Conservation (phyloP, 2,113 vertebrate genomes). For the Melanostigma gelatinosum region DNA sequence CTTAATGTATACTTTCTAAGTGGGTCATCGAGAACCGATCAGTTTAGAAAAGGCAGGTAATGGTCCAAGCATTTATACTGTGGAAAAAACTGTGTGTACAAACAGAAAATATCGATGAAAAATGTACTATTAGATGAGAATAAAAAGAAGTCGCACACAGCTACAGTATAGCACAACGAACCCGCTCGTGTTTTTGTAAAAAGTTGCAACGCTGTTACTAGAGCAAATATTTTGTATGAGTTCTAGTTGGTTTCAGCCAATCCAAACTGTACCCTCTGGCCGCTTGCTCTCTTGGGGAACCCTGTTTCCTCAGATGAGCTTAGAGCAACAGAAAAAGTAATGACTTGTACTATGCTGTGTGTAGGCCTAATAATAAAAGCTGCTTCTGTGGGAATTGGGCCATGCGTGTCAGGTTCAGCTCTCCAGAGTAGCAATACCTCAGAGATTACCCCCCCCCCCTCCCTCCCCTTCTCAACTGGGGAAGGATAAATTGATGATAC, state of each 20-base stretch:
- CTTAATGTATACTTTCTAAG: not conserved
- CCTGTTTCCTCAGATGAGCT: constrained; percentile 83
- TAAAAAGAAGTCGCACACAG: constrained; percentile 23
- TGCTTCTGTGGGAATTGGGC: constrained; percentile 84
- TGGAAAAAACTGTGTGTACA: not conserved
- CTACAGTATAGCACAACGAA: not conserved
- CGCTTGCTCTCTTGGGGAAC: constrained; percentile 76
- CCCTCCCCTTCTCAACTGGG: constrained; percentile 71
- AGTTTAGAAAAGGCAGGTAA: constrained; percentile 6
- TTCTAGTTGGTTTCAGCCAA: constrained; percentile 76
- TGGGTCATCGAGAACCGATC: constrained; percentile 15
- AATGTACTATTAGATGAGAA: not conserved
- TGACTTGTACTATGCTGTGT: constrained; percentile 82
- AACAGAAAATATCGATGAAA: constrained; percentile 11
- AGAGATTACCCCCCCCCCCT: constrained; percentile 55
- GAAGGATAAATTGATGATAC: constrained; percentile 86
- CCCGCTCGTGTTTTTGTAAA: constrained; percentile 30
- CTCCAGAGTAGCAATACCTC: constrained; percentile 81
- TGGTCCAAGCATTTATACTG: not conserved
- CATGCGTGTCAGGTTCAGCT: constrained; percentile 80
- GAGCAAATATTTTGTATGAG: constrained; percentile 80
- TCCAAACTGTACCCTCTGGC: constrained; percentile 79
- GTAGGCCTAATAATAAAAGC: constrained; percentile 85
- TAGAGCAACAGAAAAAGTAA: constrained; percentile 84
- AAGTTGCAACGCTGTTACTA: constrained; percentile 73